Percentiles rank a stretch among this genome's conserved stretches.
Conservation (phyloP, 2,888 invertebrate species). For the Drosophila prostipennis region DNA sequence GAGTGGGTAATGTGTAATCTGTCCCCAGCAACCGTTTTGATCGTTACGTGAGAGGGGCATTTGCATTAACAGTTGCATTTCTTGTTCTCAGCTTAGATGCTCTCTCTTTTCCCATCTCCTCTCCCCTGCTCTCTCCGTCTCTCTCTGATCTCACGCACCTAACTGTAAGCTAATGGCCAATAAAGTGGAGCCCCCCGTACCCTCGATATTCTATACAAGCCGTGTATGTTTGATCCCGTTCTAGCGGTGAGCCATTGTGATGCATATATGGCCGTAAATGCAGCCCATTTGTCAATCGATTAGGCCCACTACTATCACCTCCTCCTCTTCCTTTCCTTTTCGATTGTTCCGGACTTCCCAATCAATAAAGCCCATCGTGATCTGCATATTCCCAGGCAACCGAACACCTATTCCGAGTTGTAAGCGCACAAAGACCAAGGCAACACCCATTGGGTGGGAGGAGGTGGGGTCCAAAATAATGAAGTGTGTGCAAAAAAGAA, state of each 20-base stretch:
- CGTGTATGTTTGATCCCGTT: slow-evolving; percentile 16
- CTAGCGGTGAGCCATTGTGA: slow-evolving; percentile 50
- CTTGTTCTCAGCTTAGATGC: slow-evolving; percentile 68
- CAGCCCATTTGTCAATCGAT: slow-evolving; percentile 18
- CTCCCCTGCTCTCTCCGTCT: background rate
- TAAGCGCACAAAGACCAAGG: slow-evolving; percentile 31
- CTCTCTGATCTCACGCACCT: slow-evolving; percentile 55
- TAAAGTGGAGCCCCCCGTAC: slow-evolving; percentile 51
- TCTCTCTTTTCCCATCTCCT: background rate
- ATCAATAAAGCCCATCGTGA: slow-evolving; percentile 1
- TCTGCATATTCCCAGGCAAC: slow-evolving; percentile 18
- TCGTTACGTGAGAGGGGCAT: slow-evolving; percentile 47
- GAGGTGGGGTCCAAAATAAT: slow-evolving; percentile 58
- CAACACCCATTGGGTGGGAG: slow-evolving; percentile 14
- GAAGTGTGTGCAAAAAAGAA: slow-evolving; percentile 75
- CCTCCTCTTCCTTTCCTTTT: slow-evolving; percentile 27
- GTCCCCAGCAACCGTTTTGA: slow-evolving; percentile 66
- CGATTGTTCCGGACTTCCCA: slow-evolving; percentile 23
- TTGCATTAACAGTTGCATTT: slow-evolving; percentile 79
- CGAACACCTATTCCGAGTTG: slow-evolving; percentile 46
- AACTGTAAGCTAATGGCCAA: slow-evolving; percentile 78
- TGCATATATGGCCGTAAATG: slow-evolving; percentile 20
- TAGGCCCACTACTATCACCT: background rate
- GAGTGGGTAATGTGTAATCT: slow-evolving; percentile 70
- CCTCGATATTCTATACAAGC: background rate